These are phyloP conservation scores for Sitobion miscanthi DNA, from an alignment of 1,140 invertebrate species.

Conservation along the genomic window DNA sequence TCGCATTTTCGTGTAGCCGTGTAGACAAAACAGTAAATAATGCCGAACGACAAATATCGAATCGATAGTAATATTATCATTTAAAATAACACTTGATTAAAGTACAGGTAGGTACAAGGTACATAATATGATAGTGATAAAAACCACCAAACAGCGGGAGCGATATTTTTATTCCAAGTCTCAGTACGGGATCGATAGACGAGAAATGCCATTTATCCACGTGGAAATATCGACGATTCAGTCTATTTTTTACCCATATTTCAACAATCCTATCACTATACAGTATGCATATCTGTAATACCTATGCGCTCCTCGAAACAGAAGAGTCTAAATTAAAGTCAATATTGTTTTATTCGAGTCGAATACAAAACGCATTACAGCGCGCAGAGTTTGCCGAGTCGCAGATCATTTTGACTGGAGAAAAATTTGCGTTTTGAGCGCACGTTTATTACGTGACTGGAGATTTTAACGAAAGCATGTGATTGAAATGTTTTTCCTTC, in stretches of 20 bases:
- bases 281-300: not conserved
- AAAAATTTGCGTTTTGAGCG: not conserved
- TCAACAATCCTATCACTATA: not conserved
- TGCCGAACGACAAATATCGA: too few relatives aligned
- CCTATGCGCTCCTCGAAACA: not conserved
- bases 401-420: not conserved
- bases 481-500: not conserved
- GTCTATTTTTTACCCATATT: not conserved
- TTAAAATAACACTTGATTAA: not conserved
- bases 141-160: not conserved
- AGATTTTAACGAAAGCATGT: not conserved
- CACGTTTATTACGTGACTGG: not conserved
- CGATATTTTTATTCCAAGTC: not conserved
- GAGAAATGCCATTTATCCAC: not conserved
- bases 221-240: not conserved
- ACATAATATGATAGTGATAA: too few relatives aligned
- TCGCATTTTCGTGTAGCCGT: not conserved
- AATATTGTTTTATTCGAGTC: not conserved
- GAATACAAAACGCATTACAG: not conserved
- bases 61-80: not conserved
- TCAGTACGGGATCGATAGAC: not conserved
- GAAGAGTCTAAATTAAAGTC: not conserved
- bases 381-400: not conserved
- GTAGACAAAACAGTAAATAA: too few relatives aligned
- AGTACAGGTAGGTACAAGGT: not conserved